Percentiles rank a stretch among this genome's conserved stretches.
These are phyloP conservation scores for Lophius americanus DNA, from an alignment of 2,797 vertebrate genomes.

Conservation along the genomic window DNA sequence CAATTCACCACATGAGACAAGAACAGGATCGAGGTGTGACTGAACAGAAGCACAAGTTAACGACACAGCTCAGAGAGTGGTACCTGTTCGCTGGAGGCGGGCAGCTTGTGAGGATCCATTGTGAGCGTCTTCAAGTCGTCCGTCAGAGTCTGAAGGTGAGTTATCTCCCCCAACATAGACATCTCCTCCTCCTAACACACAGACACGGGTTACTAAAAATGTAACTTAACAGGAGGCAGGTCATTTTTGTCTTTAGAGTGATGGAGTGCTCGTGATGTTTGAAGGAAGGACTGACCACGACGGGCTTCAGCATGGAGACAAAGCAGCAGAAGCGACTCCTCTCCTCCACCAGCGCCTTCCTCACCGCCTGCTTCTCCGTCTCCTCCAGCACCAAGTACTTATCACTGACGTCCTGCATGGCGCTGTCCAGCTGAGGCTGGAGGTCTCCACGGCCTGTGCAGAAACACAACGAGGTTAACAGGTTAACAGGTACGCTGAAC, in stretches of 20 bases:
- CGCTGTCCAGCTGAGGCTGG: conserved; percentile 95
- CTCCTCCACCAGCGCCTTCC: conserved; percentile 92
- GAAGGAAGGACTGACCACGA: conserved; percentile 85
- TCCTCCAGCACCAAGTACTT: conserved; percentile 94
- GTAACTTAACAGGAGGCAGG: no score
- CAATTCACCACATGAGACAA: no score
- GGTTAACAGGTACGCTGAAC: background rate
- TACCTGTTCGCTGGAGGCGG: conserved; percentile 92
- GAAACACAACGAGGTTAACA: conserved; percentile 15
- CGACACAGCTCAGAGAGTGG: no score
- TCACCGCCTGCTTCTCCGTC: conserved; percentile 93
- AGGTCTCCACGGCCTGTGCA: conserved; percentile 90
- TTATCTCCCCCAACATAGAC: conserved; percentile 95
- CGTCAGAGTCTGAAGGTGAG: conserved; percentile 92
- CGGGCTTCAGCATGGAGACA: conserved; percentile 90
- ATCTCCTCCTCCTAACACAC: conserved; percentile 92
- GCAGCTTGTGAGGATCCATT: conserved; percentile 96
- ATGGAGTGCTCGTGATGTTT: no score
- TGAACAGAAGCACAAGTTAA: no score
- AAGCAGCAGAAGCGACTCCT: conserved; percentile 92
- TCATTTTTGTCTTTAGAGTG: background rate
- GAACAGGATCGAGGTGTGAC: conserved; percentile 39
- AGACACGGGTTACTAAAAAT: background rate
- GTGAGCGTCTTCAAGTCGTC: conserved; percentile 93
- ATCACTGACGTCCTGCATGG: conserved; percentile 93